Evolutionary conservation across 2,888 invertebrate genomes (phyloP), one percentile per base, ranked within the genome.

Genomic region (Sabatieria punctata): DNA sequence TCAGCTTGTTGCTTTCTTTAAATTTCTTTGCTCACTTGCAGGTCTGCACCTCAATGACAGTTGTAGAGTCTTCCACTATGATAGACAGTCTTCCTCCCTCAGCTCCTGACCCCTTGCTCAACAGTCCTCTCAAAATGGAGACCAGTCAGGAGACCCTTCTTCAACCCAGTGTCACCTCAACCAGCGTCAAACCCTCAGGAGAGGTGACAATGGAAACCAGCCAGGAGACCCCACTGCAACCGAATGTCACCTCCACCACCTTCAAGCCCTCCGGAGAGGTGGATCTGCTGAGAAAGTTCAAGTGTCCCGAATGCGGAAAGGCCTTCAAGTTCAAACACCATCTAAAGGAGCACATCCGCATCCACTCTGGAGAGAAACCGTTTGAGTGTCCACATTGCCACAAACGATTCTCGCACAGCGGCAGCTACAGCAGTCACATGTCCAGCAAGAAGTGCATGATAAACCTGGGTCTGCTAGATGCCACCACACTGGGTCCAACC

Each of bases 341-440:
- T 49, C 53, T 65, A 24, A 64, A 63, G 77, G 93, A 97, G 69
- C 97, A 97, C 70, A 79, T 89, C 53, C 78, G 97, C 55, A 97
- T 97, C 61, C 97, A 97, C 74, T 86, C 85, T 64, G 91, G 97
- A n/a, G 97, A 99, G 73, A 99, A 97, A 70, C 97, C 97, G 26
- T 97, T 97, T 47, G 57, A 84, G 68, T 99, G 97, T 69, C 80
- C 80, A 62, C 89, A 93, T 71, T 99, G 97, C 69, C 85, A 86
- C 58, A 99, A 97, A 70, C 78, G 93, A 58, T 99, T 99, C 73
- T 95, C 93, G 42, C 97, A 99, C 71, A 97, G 95, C 40, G 97
- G 97, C 51, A 95, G 95, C 52, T 99, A 89, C 73, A 93, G 93
- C 64, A 91, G 91, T 65, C 97, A 99, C 71, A 97, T 85, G 85